These are phyloP conservation scores for Caenorhabditis zanzibari DNA, from an alignment of 2,888 invertebrate genomes.

Conservation along the genomic window DNA sequence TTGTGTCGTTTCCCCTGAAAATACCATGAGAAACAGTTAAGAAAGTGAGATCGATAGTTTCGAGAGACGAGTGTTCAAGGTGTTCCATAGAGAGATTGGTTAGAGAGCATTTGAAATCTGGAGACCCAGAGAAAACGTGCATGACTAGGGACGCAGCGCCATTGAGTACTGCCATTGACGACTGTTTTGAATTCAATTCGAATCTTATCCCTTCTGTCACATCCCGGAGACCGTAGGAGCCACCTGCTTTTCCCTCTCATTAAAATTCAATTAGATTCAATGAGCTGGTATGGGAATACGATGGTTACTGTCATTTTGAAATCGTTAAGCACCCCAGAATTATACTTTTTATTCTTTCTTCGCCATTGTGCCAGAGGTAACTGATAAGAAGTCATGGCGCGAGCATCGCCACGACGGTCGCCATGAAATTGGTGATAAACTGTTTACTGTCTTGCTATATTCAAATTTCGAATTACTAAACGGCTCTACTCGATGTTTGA, in stretches of 20 bases:
- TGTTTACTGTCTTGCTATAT: slow-evolving; percentile 9
- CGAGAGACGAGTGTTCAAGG: slow-evolving; percentile 26
- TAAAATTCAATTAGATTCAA: slow-evolving; percentile 42
- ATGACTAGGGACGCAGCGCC: slow-evolving; percentile 47
- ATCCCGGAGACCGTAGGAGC: neutral
- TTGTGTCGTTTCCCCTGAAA: slow-evolving; percentile 18
- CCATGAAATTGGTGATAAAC: slow-evolving; percentile 19
- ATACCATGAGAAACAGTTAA: neutral
- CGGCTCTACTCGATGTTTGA: too few species aligned
- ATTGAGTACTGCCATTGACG: slow-evolving; percentile 42
- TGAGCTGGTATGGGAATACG: neutral
- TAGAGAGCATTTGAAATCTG: slow-evolving; percentile 21
- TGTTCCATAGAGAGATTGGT: slow-evolving; percentile 38
- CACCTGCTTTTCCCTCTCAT: slow-evolving; percentile 28
- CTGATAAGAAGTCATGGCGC: slow-evolving; percentile 45
- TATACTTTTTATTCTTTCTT: slow-evolving; percentile 18
- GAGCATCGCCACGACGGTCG: slow-evolving; percentile 32
- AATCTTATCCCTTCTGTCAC: slow-evolving; percentile 20
- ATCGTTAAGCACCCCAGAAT: neutral
- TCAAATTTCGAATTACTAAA: neutral
- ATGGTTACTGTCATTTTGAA: neutral
- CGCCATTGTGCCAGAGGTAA: slow-evolving; percentile 29
- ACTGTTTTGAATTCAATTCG: neutral
- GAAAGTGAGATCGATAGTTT: slow-evolving; percentile 33
- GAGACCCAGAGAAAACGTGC: slow-evolving; percentile 35